phyloP scores from a whole-genome alignment of 2,113 vertebrate species.

The Lethenteron reissneri region DNA sequence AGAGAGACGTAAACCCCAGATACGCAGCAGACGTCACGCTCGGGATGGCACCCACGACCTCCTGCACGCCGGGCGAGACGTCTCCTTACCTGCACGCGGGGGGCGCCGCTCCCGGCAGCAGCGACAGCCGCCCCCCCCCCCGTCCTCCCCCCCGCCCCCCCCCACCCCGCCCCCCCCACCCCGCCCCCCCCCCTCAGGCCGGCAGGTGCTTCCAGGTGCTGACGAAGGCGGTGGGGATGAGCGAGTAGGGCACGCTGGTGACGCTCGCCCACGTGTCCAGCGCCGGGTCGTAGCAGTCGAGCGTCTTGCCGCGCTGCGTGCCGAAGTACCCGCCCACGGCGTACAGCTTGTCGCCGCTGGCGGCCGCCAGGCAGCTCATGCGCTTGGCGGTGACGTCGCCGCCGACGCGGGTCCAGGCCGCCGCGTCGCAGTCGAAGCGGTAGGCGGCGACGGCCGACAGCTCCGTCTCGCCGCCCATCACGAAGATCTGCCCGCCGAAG shows the following conservation, averaged over 20 bases:
- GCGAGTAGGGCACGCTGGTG: conserved; percentile 77
- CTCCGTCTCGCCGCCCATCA: conserved; percentile 84
- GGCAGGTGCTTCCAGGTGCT: conserved; percentile 92
- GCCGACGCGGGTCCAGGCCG: conserved; percentile 64
- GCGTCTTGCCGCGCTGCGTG: conserved; percentile 68
- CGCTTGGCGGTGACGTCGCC: conserved; percentile 89
- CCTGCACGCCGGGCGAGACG: too few relatives aligned
- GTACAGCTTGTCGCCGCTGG: conserved; percentile 74
- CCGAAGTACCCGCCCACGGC: conserved; percentile 88
- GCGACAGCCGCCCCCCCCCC: not conserved
- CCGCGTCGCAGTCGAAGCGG: conserved; percentile 64
- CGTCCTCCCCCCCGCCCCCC: not conserved
- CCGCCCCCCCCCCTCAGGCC: conserved; percentile 22
- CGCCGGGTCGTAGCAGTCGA: conserved; percentile 77
- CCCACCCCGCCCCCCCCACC: not conserved
- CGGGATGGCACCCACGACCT: too few relatives aligned
- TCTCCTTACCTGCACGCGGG: too few relatives aligned
- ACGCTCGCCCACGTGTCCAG: conserved; percentile 74
- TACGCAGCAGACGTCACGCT: too few relatives aligned
- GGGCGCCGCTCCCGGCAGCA: not conserved
- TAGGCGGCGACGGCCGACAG: conserved; percentile 71
- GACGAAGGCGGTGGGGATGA: conserved; percentile 83
- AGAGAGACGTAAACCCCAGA: too few relatives aligned
- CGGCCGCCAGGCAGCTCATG: conserved; percentile 79
- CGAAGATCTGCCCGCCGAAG: conserved; percentile 81